These are phyloP conservation scores for Chymomyza caudatula DNA, from an alignment of 2,888 invertebrate genomes.

Conservation along the genomic window DNA sequence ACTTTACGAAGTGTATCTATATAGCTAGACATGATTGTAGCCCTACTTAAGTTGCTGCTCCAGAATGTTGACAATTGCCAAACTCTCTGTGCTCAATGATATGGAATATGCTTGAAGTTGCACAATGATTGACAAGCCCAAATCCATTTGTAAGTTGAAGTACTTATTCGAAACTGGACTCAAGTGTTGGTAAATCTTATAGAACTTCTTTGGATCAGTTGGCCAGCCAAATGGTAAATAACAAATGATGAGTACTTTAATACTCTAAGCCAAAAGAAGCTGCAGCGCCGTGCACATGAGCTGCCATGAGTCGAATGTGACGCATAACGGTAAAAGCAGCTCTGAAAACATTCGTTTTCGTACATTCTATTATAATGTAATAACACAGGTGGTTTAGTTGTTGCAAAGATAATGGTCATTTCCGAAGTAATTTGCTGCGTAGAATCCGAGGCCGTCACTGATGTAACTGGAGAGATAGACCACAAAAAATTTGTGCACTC, in stretches of 20 bases:
- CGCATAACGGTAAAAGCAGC: too few relatives aligned
- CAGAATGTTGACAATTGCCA: not conserved
- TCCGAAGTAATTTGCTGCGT: too few relatives aligned
- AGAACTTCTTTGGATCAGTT: not conserved
- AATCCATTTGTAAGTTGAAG: not conserved
- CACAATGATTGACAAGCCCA: not conserved
- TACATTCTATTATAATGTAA: too few relatives aligned
- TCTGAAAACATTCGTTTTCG: too few relatives aligned
- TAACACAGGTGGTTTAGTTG: too few relatives aligned
- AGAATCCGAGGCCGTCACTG: too few relatives aligned
- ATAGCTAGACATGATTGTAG: not conserved
- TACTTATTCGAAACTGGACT: not conserved
- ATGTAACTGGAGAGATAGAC: too few relatives aligned
- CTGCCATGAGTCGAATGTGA: not conserved
- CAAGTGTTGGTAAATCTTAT: not conserved
- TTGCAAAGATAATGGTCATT: too few relatives aligned
- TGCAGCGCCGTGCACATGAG: not conserved
- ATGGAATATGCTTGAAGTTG: not conserved
- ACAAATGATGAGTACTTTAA: not conserved
- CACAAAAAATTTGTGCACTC: too few relatives aligned
- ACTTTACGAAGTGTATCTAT: too few relatives aligned
- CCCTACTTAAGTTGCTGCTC: not conserved
- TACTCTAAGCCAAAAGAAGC: not conserved
- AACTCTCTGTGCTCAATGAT: not conserved
- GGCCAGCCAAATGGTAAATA: conserved; percentile 26